Conservation (phyloP, 1,140 invertebrate species). For the Heliconius congener region DNA sequence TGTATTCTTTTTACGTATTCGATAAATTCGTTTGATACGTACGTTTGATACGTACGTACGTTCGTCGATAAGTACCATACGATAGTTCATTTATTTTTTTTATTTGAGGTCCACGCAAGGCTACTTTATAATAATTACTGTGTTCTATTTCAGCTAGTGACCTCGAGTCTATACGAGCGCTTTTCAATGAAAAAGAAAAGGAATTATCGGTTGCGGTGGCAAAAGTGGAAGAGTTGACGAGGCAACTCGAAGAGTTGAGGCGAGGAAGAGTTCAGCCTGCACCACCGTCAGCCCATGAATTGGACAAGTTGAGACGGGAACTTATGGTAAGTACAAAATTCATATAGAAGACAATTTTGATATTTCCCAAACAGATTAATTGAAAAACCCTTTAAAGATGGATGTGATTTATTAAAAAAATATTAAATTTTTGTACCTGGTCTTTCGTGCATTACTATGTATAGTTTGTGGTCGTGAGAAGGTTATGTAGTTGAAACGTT, state of each 20-base stretch:
- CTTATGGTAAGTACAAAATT: conserved; percentile 88
- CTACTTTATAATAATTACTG: not conserved
- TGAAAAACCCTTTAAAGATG: no score
- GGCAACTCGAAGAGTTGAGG: conserved; percentile 94
- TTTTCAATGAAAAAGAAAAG: conserved; percentile 99
- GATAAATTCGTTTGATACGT: no score
- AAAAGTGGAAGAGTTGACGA: conserved; percentile 96
- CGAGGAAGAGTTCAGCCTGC: conserved; percentile 85
- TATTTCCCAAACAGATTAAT: no score
- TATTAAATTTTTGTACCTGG: no score
- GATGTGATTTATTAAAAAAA: no score
- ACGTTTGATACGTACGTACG: no score
- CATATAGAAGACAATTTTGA: not conserved
- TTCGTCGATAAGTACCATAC: no score
- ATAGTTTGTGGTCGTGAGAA: no score
- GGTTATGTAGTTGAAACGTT: no score
- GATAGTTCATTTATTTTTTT: not conserved
- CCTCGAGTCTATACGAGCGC: conserved; percentile 95
- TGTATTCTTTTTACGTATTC: no score
- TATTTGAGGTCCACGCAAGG: not conserved
- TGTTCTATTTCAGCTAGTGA: conserved; percentile 89
- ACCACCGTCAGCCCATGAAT: conserved; percentile 89
- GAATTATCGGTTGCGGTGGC: conserved; percentile 96
- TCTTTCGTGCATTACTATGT: no score
- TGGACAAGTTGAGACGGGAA: conserved; percentile 94